Conservation (phyloP, 2,888 invertebrate genomes). For the Epsilonema sp. region DNA sequence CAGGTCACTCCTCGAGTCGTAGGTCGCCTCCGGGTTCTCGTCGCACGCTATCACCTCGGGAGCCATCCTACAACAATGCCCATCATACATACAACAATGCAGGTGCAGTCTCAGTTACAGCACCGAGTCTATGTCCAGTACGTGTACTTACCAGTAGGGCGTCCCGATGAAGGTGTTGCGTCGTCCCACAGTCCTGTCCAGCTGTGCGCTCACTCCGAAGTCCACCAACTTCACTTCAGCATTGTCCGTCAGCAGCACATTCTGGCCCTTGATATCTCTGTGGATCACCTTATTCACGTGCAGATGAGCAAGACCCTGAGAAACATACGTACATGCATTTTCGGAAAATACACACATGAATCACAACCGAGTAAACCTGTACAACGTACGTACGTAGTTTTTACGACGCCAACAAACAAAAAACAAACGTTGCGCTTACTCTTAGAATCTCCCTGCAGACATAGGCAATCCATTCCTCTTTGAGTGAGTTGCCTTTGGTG, state of each 20-base stretch:
- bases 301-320: constrained; percentile 85
- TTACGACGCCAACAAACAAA: no score
- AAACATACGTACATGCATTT: no score
- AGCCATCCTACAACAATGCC: no score
- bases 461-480: constrained; percentile 99
- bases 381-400: no score
- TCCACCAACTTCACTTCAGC: constrained; percentile 99
- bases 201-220: constrained; percentile 95
- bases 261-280: constrained; percentile 92
- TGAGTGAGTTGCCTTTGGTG: constrained; percentile 87
- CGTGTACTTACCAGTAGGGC: constrained; percentile 36
- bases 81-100: no score
- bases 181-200: constrained; percentile 93
- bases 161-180: constrained; percentile 93
- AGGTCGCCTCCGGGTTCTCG: constrained; percentile 97
- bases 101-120: no score
- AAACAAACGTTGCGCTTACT: no score
- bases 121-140: no score
- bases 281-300: constrained; percentile 98
- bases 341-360: no score
- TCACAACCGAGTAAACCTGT: no score
- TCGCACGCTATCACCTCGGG: constrained; percentile 99
- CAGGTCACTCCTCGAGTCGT: constrained; percentile 52
- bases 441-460: constrained; percentile 64
- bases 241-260: constrained; percentile 95